Evolutionary conservation across 1,140 invertebrate species (phyloP).

Genomic region (Arion vulgaris): DNA sequence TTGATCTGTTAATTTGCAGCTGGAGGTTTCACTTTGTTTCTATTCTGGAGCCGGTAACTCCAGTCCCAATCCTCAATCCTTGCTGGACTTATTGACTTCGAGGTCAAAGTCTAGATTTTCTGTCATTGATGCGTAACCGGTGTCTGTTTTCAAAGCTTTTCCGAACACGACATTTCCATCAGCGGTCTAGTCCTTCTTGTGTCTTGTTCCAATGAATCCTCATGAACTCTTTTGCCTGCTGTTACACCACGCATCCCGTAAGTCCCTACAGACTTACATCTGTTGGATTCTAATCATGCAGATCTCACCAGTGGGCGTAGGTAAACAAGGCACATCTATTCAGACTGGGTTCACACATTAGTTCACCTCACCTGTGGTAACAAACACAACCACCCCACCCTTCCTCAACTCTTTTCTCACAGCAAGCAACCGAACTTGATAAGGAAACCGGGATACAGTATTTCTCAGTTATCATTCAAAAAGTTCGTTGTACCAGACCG

Average conservation of each 20-base stretch:
- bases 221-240: neutral
- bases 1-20: slow-evolving; percentile 15
- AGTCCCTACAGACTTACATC: neutral
- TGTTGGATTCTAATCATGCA: neutral
- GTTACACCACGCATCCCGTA: neutral
- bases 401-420: neutral
- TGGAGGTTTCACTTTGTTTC: neutral
- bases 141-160: slow-evolving; percentile 12
- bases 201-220: neutral
- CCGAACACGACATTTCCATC: slow-evolving; percentile 26
- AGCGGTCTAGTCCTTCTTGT: neutral
- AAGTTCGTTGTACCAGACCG: neutral
- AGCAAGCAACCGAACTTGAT: neutral
- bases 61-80: neutral
- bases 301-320: neutral
- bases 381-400: neutral
- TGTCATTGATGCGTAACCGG: neutral
- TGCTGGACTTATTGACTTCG: slow-evolving; percentile 18
- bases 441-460: neutral
- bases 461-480: neutral
- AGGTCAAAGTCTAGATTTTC: slow-evolving; percentile 9
- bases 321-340: neutral
- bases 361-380: neutral
- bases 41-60: neutral
- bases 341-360: neutral